Conservation (phyloP, 1,140 invertebrate genomes). For the Neodiprion virginianus region DNA sequence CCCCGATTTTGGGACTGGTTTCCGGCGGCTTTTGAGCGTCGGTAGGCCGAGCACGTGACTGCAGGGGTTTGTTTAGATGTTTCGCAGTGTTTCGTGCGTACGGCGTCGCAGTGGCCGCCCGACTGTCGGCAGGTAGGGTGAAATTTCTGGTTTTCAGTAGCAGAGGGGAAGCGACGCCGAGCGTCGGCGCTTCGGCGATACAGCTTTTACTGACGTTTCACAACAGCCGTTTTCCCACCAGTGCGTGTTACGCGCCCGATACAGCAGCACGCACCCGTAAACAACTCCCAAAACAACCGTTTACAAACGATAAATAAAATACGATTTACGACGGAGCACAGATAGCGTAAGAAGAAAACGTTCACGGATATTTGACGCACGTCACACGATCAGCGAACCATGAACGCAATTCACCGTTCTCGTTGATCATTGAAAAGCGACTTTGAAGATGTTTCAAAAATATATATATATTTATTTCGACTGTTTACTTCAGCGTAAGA, state of each 20-base stretch:
- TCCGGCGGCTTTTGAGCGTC: too few relatives aligned
- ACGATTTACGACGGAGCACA: background rate
- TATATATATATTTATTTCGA: too few relatives aligned
- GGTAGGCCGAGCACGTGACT: too few relatives aligned
- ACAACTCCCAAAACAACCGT: background rate
- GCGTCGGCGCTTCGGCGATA: slow-evolving; percentile 55
- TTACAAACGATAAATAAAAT: background rate
- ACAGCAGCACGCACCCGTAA: slow-evolving; percentile 36
- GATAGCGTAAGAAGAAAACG: background rate
- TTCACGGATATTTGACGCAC: background rate
- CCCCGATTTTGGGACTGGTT: too few relatives aligned
- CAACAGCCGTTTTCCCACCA: slow-evolving; percentile 22
- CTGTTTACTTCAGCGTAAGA: too few relatives aligned
- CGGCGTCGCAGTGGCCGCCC: slow-evolving; percentile 52
- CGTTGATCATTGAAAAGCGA: too few relatives aligned
- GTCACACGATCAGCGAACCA: too few relatives aligned
- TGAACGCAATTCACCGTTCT: too few relatives aligned
- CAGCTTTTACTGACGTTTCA: slow-evolving; percentile 35
- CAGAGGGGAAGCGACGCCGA: slow-evolving; percentile 32
- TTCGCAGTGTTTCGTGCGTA: slow-evolving; percentile 41
- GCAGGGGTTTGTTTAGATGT: background rate
- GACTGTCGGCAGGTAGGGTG: slow-evolving; percentile 50
- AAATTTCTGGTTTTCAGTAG: slow-evolving; percentile 47
- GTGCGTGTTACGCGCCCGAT: slow-evolving; percentile 50
- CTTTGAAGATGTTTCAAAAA: too few relatives aligned